Evolutionary conservation across 1,140 invertebrate genomes (phyloP).

Genomic region (Idris sp.): DNA sequence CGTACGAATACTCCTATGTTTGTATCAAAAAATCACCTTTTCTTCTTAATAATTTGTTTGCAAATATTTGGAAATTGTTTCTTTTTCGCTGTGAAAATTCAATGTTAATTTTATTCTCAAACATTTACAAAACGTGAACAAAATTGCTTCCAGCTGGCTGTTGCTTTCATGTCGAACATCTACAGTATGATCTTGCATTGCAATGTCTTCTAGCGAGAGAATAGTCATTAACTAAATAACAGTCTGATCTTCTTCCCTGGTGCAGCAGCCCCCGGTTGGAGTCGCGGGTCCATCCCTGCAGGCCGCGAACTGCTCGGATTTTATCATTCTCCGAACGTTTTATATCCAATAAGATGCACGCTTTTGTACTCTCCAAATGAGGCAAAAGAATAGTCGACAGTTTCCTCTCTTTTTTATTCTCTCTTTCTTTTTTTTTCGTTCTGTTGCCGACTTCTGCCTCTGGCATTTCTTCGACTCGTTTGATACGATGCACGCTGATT

Average conservation of each 20-base stretch:
- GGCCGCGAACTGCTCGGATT: slow-evolving; percentile 43
- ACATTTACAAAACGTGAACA: too few relatives aligned
- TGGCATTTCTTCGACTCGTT: slow-evolving; percentile 19
- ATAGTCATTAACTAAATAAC: slow-evolving; percentile 73
- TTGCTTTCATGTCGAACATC: slow-evolving; percentile 70
- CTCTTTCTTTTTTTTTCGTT: too few relatives aligned
- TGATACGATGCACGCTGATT: slow-evolving; percentile 41
- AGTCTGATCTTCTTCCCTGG: slow-evolving; percentile 39
- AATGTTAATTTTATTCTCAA: too few relatives aligned
- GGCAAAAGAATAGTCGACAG: slow-evolving; percentile 30
- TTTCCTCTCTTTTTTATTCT: too few relatives aligned
- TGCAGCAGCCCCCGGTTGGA: slow-evolving; percentile 2
- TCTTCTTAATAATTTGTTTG: too few relatives aligned
- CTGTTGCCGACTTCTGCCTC: slow-evolving; percentile 12
- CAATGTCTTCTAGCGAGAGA: slow-evolving; percentile 62
- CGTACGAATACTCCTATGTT: too few relatives aligned
- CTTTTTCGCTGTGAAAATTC: too few relatives aligned
- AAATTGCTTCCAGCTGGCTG: slow-evolving; percentile 71
- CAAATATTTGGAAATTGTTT: too few relatives aligned
- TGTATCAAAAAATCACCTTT: too few relatives aligned
- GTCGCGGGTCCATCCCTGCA: slow-evolving; percentile 23
- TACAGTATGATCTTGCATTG: slow-evolving; percentile 74
- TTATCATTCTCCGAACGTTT: slow-evolving; percentile 61
- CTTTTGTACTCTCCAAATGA: slow-evolving; percentile 57
- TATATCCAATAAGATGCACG: slow-evolving; percentile 59